These are phyloP conservation scores for Ceratina calcarata DNA, from an alignment of 1,140 invertebrate genomes.

Conservation along the genomic window DNA sequence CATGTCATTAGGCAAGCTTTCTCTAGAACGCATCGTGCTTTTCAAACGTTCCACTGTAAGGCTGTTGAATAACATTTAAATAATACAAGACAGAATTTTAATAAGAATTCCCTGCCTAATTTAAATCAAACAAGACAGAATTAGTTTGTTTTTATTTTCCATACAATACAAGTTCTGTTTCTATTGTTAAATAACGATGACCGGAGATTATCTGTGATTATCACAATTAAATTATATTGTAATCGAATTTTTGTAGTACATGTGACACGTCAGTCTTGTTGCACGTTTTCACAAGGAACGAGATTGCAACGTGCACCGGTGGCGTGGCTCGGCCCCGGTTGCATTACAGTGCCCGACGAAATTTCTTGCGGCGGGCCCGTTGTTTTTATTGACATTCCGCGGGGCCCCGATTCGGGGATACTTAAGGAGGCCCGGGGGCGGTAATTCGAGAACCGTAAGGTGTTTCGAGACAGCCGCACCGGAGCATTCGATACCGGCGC, in stretches of 20 bases:
- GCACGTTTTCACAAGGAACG: background rate
- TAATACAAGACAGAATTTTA: background rate
- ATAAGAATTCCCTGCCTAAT: no score
- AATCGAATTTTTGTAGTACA: background rate
- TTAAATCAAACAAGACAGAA: no score
- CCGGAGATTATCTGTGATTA: no score
- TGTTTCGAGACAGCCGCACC: conserved; percentile 43
- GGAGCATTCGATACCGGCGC: conserved; percentile 54
- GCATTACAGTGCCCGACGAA: conserved; percentile 2
- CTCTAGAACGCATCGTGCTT: background rate
- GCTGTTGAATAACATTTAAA: background rate
- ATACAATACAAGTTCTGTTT: no score
- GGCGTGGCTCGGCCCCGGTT: background rate
- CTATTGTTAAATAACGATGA: no score
- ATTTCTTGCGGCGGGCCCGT: conserved; percentile 29
- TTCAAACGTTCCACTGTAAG: background rate
- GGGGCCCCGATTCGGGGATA: conserved; percentile 35
- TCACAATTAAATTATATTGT: no score
- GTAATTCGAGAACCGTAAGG: conserved; percentile 61
- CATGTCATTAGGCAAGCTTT: background rate
- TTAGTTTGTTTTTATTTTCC: no score
- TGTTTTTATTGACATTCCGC: conserved; percentile 51
- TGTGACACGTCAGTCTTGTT: background rate
- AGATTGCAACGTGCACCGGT: background rate
- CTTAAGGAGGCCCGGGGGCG: conserved; percentile 42